Evolutionary conservation across 2,113 vertebrate species (phyloP).

Genomic region (Mesitornis unicolor): DNA sequence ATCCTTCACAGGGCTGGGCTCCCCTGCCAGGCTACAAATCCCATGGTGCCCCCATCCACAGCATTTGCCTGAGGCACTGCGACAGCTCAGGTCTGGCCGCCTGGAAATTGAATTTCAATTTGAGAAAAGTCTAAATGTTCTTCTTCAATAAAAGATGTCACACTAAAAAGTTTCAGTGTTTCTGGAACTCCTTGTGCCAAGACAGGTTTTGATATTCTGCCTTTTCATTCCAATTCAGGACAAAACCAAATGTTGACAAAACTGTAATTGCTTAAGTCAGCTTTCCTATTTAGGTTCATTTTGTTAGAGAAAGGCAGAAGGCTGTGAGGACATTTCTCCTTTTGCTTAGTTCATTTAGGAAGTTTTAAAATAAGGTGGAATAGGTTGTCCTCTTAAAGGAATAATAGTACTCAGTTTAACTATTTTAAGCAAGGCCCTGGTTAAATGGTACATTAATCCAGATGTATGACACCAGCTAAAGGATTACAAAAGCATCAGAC

Average conservation of each 20-base stretch:
- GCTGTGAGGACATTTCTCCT: neutral
- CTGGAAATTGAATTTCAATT: conserved; percentile 45
- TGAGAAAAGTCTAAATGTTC: conserved; percentile 40
- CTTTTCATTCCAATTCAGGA: conserved; percentile 2
- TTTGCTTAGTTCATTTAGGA: neutral
- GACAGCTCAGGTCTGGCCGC: neutral
- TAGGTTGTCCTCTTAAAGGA: neutral
- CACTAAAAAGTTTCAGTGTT: neutral
- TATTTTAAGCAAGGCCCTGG: neutral
- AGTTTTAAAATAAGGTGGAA: neutral
- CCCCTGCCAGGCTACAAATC: conserved; percentile 31
- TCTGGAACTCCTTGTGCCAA: neutral
- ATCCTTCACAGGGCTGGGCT: conserved; percentile 17
- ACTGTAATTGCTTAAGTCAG: conserved; percentile 2
- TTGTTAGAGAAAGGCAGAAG: neutral
- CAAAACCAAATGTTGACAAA: conserved; percentile 38
- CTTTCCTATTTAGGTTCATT: neutral
- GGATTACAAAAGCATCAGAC: neutral
- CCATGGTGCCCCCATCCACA: neutral
- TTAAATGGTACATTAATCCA: neutral
- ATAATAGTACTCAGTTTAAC: neutral
- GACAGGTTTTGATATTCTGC: neutral
- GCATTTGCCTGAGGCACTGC: neutral
- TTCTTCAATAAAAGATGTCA: conserved; percentile 44
- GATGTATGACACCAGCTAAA: neutral